These are phyloP conservation scores for Pinctada fucata DNA, from an alignment of 2,888 invertebrate genomes.

Conservation along the genomic window DNA sequence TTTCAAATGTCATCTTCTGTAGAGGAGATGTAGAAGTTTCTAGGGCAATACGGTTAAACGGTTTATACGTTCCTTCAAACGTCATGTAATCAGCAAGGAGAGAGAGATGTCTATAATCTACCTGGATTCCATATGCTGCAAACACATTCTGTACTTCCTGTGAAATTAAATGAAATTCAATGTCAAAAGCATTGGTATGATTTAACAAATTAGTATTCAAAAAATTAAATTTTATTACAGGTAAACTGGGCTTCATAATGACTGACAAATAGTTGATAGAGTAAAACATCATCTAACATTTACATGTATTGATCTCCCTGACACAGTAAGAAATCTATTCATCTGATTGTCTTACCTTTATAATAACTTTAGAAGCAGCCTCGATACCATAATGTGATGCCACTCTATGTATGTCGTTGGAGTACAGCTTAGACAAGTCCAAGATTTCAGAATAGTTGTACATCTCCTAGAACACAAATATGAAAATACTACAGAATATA, in stretches of 20 bases:
- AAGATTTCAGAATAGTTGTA: constrained; percentile 86
- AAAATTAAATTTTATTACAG: not conserved
- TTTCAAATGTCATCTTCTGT: constrained; percentile 99
- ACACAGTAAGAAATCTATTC: too few relatives aligned
- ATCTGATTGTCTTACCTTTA: constrained; percentile 80
- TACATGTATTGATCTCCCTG: too few relatives aligned
- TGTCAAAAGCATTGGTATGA: not conserved
- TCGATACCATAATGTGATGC: constrained; percentile 96
- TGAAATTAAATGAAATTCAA: not conserved
- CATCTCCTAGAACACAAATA: constrained; percentile 83
- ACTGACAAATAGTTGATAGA: too few relatives aligned
- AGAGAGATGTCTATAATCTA: constrained; percentile 94
- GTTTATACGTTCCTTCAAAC: constrained; percentile 90
- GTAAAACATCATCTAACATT: too few relatives aligned
- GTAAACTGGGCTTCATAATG: not conserved
- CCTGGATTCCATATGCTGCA: constrained; percentile 96
- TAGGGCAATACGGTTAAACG: constrained; percentile 94
- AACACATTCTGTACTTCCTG: constrained; percentile 96
- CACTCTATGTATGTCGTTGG: constrained; percentile 95
- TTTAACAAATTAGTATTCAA: not conserved
- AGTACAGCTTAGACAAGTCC: constrained; percentile 87
- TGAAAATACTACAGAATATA: not conserved
- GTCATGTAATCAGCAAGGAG: constrained; percentile 99
- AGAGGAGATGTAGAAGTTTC: constrained; percentile 93
- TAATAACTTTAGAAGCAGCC: constrained; percentile 93